A percentile compares a stretch with the other conserved stretches of the same genome.
phyloP scores from a whole-genome alignment of 2,888 invertebrate species.

The Gerosis bhagava region DNA sequence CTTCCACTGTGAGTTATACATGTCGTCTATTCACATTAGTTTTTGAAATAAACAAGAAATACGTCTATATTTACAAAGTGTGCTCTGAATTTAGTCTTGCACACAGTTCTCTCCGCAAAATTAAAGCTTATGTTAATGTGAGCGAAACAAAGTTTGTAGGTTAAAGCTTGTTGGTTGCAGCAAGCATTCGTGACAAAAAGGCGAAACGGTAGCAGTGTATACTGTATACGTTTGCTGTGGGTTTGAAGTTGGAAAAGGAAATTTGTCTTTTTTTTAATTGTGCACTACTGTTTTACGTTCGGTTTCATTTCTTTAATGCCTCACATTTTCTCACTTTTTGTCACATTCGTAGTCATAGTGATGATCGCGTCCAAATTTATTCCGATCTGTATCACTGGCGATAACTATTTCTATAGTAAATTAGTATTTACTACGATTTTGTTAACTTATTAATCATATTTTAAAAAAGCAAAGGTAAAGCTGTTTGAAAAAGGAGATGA shows the following conservation, averaged over 20 bases:
- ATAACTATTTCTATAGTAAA: too few species aligned
- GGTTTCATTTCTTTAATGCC: too few species aligned
- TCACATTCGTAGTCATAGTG: too few species aligned
- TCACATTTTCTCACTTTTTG: too few species aligned
- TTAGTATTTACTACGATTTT: too few species aligned
- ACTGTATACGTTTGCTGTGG: not conserved
- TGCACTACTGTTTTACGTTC: too few species aligned
- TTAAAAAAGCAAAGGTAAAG: too few species aligned
- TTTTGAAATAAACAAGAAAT: constrained; percentile 65
- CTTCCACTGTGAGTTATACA: constrained; percentile 62
- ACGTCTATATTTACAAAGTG: constrained; percentile 38
- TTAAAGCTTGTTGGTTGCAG: constrained; percentile 13
- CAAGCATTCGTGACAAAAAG: constrained; percentile 7
- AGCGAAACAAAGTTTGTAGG: constrained; percentile 17
- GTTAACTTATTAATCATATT: too few species aligned
- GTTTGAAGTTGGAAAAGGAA: constrained; percentile 2
- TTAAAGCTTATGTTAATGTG: constrained; percentile 17
- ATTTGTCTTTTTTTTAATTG: too few species aligned
- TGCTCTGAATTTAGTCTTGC: constrained; percentile 14
- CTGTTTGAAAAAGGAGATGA: too few species aligned
- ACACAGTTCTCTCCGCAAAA: constrained; percentile 16
- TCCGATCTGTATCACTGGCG: too few species aligned
- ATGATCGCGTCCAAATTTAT: too few species aligned
- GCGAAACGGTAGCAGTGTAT: constrained; percentile 11
- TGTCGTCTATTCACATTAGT: constrained; percentile 71